phyloP scores from a whole-genome alignment of 1,140 invertebrate genomes.

The Laodelphax striatellus region DNA sequence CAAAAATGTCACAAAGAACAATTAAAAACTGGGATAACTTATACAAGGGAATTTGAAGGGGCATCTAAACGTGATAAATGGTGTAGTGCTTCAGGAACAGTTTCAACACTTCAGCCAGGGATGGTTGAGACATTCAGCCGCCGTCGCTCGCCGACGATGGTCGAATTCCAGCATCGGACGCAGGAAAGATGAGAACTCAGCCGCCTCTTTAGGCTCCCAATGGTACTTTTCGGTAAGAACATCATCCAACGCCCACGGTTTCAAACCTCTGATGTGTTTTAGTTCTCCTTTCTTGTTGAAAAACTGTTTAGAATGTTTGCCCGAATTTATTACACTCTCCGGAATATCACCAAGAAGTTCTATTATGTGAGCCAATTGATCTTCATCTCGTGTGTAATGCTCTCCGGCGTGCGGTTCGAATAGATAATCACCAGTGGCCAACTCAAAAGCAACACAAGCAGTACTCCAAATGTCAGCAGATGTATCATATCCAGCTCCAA shows the following conservation, averaged over 20 bases:
- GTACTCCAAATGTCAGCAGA: constrained; percentile 98
- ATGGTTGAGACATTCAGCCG: constrained; percentile 84
- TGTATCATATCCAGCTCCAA: constrained; percentile 87
- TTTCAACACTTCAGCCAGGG: constrained; percentile 58
- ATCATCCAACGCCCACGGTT: constrained; percentile 85
- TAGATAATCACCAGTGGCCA: constrained; percentile 97
- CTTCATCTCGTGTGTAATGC: constrained; percentile 85
- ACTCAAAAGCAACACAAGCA: constrained; percentile 98
- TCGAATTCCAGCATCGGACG: constrained; percentile 93
- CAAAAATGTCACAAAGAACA: no score
- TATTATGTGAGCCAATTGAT: constrained; percentile 97
- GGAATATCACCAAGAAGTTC: constrained; percentile 95
- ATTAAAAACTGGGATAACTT: no score
- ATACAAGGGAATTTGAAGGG: no score
- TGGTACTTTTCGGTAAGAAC: constrained; percentile 95
- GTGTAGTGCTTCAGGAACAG: no score
- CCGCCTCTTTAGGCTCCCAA: constrained; percentile 74
- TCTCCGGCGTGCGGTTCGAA: constrained; percentile 95
- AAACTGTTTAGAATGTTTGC: constrained; percentile 84
- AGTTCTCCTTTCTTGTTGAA: constrained; percentile 89
- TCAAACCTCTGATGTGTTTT: constrained; percentile 81
- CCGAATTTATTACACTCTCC: constrained; percentile 72
- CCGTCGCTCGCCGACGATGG: constrained; percentile 79
- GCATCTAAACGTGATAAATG: no score
- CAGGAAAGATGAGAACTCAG: constrained; percentile 84